Base-by-base conservation (phyloP, 2,797 vertebrate genomes). In the Carcharodon carcharias region DNA sequence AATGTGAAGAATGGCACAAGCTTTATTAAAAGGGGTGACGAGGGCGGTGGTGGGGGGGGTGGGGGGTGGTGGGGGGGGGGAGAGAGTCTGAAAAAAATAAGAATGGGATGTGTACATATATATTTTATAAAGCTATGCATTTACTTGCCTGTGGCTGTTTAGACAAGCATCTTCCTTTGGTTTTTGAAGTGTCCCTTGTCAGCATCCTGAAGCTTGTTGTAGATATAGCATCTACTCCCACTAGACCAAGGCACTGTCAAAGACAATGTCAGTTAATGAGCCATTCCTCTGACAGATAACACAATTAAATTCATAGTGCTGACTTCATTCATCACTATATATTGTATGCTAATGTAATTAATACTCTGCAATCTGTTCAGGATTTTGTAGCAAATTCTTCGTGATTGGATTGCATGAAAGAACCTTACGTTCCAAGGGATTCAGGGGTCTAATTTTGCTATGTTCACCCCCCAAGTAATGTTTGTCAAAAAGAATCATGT, bases 171-270 rank as follows among this genome's bases (percentile, higher is more conserved):
- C 65, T 61, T 45, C 96, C 12, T 92, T 35, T 31, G 16, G 31
- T 95, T 91, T 63, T 21, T n/a, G 28, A 69, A 69, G 63, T 95
- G 73, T 95, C 45, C 35, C 91, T 54, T 58, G 96, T 58, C 67
- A 96, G 92, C 50, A 96, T 80, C 12, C 67, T 80, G 92, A 80
- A 93, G 18, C 58, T 95, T 65, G 85, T 23, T 50, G 96, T 23
- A n/a, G n/a, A 65, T 69, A 54, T 50, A 58, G 23, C 12, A 3
- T 96, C 54, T 9, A 95, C 67, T 92, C 96, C 92, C 65, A 96
- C 6, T 4, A 82, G 96, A 50, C 92, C 50, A 80, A 80, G 96
- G 92, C 96, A 96, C 96, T 96, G 92, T 82, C 65, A 82, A 82
- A 71, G 88, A 80, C 40, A 73, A 45, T 73, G 54, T 92, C 88